A percentile compares a stretch with the other conserved stretches of the same genome.
phyloP scores from a whole-genome alignment of 2,888 invertebrate species.

The Heliconius cydno region DNA sequence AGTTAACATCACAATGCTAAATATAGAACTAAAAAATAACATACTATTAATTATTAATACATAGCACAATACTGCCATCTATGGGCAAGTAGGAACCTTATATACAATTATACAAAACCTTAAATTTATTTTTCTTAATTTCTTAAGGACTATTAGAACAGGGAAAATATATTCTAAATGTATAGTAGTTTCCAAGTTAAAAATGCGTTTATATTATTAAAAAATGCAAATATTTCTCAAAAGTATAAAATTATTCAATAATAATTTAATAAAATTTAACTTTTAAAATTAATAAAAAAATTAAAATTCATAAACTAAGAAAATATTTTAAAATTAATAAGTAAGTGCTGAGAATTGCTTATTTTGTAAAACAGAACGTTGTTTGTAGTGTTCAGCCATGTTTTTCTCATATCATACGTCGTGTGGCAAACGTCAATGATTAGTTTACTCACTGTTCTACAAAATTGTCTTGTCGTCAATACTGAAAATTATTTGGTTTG shows the following conservation, averaged over 20 bases:
- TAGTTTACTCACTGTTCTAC: constrained; percentile 62
- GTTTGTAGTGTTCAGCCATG: constrained; percentile 44
- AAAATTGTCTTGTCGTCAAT: constrained; percentile 52
- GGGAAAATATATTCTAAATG: neutral
- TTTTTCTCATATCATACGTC: constrained; percentile 75
- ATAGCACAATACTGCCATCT: constrained; percentile 7
- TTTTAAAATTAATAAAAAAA: neutral
- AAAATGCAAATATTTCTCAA: neutral
- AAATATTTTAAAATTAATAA: neutral
- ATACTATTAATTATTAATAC: neutral
- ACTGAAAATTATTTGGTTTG: constrained; percentile 54
- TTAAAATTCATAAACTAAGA: neutral
- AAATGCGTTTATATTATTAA: neutral
- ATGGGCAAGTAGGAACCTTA: neutral
- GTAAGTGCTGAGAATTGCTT: neutral
- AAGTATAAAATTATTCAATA: no score
- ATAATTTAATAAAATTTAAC: no score
- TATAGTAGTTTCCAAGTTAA: neutral
- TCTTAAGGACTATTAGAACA: neutral
- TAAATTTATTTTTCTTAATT: neutral
- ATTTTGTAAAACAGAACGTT: constrained; percentile 54
- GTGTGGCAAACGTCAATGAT: constrained; percentile 78
- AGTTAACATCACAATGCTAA: no score
- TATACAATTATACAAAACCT: no score
- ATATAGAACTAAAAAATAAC: no score